Percentiles rank a stretch among this genome's conserved stretches.
Conservation (phyloP, 2,113 vertebrate genomes). For the Calyptommatus sinebrachiatus region DNA sequence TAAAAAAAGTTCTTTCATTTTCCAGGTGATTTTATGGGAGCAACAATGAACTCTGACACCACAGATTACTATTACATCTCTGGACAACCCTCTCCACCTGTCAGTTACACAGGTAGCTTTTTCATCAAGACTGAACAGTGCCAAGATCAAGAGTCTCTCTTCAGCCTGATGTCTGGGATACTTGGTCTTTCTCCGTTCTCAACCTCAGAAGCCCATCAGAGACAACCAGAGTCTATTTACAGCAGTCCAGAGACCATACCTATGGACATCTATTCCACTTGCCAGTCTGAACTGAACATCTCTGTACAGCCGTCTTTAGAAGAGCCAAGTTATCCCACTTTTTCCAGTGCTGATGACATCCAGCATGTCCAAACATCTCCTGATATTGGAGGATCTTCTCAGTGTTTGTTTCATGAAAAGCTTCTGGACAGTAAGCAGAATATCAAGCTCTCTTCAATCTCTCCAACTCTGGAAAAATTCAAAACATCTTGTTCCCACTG, state of each 20-base stretch:
- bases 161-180: constrained; percentile 96
- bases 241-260: constrained; percentile 64
- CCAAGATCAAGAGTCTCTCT: constrained; percentile 91
- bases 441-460: constrained; percentile 70
- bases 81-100: constrained; percentile 81
- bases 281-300: constrained; percentile 74
- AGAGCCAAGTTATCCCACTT: constrained; percentile 73
- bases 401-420: constrained; percentile 74
- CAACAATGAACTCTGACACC: constrained; percentile 77
- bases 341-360: constrained; percentile 67
- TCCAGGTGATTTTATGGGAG: constrained; percentile 81
- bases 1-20: background rate
- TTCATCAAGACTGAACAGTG: constrained; percentile 92
- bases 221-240: constrained; percentile 69
- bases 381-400: constrained; percentile 65
- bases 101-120: constrained; percentile 96
- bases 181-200: constrained; percentile 89
- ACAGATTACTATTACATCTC: constrained; percentile 83
- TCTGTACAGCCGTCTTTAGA: constrained; percentile 62
- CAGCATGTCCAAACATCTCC: constrained; percentile 72
- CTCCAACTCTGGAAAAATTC: constrained; percentile 83
- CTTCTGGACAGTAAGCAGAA: constrained; percentile 82
- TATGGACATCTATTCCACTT: constrained; percentile 70
- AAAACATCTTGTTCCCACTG: constrained; percentile 85
- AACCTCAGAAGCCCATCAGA: constrained; percentile 77